Base-by-base conservation (phyloP, 2,888 invertebrate genomes). In the Apodemia zela region DNA sequence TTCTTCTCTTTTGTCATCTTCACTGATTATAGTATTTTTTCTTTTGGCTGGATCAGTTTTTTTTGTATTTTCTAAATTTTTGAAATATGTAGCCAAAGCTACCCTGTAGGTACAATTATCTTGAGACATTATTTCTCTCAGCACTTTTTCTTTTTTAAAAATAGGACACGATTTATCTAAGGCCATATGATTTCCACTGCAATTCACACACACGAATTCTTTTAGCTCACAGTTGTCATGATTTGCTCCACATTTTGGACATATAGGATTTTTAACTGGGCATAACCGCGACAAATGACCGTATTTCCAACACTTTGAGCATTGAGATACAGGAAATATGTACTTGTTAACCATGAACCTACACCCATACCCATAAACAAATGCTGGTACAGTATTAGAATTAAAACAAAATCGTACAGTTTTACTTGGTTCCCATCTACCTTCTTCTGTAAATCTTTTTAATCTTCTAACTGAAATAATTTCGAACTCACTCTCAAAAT, bases 381-480 rank as follows among this genome's bases (percentile, higher is more conserved):
- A 51, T 6, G 21, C 3, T 21, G 51, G 51, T 13, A 51, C 51
- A 21, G 4, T 21, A 21, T 25, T 11, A 25, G 21, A 18, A 13
- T 54, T 54, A 64, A 68, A 68, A 17, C 64, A 59, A 11, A 66
- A 18, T 13, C 66, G 17, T 0, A 67, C 62, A 17, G 59, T 54
- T 61, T 67, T 63, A 58, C 67, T 63, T 11, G 47, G 21, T 17
- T 45, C 47, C 68, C 68, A 68, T 15, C 15, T 5, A 5, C 58
- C 63, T 11, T 61, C 49, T 1, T 60, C 49, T 17, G 17, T 18
- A 8, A 51, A 17, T 11, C 67, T 62, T 17, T 64, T 65, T 15
- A 65, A 59, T 6, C 67, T 59, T 38, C 62, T 69, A 1, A 60
- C 64, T 0, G 64, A 49, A 11, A 60, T 42, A 13, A 69, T 60